Evolutionary conservation across 2,797 vertebrate species (phyloP), one percentile per base, ranked within the genome.

Genomic region (Falco cherrug): DNA sequence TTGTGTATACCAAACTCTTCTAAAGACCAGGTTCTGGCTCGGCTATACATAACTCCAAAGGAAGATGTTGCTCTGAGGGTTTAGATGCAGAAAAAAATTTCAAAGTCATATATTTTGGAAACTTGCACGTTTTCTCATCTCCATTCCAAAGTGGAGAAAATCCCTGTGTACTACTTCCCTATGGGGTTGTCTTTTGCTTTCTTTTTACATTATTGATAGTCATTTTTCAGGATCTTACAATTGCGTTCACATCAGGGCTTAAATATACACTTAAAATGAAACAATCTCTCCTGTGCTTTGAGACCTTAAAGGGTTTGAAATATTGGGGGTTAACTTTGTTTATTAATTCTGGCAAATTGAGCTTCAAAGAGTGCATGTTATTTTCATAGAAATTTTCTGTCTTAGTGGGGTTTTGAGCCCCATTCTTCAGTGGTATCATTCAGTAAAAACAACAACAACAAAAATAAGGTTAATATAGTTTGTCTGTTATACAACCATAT

Each of bases 221-320:
- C 5, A 50, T 90, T 96, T 96, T 89, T 81, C 57, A 75, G 61
- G 50, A 65, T 81, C 79, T 96, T 89, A 89, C 78, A 74, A 65
- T 92, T 85, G 51, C 59, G 69, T 93, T 85, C 53, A 19, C 47
- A 78, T 89, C 71, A 63, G 64, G 71, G 47, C 57, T 78, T 71
- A 21, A 22, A 35, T 87, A 65, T 47, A 14, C 0, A 4, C 64
- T 91, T 68, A 61, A 95, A 90, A 77, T 14, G 57, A 35, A 20
- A 75, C n/a, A 68, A 53, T 31, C 26, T 90, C 39, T 71, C 41
- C 37, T 64, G 48, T 74, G 60, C 41, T 84, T 95, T 77, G 45
- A 92, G 86, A 77, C 78, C 51, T 83, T 43, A 19, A 70, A 51
- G 50, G 29, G 17, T 43, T 87, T 39, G 78, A 91, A 94, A 80